Base-by-base conservation (phyloP, 2,113 vertebrate species). In the Dissostichus mawsoni region DNA sequence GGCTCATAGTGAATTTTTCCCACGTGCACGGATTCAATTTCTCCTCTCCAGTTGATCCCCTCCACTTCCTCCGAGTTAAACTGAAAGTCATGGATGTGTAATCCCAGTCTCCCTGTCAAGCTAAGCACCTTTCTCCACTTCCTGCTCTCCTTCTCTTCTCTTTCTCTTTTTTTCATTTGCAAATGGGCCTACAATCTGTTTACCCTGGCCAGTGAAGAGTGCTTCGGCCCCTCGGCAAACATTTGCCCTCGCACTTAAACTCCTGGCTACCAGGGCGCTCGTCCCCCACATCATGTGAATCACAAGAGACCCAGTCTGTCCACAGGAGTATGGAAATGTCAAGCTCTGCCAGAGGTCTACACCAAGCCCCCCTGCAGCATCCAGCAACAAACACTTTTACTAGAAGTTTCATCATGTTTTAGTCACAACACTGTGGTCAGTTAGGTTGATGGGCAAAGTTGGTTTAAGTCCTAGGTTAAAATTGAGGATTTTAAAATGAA, bases 181-280 rank as follows among this genome's bases (percentile, higher is more conserved):
- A 96, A 96, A 95, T 95, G 93, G 93, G 82, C 51, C 90, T 86
- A 89, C 93, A 93, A 95, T 95, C 83, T 95, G 95, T 96, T 95
- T 95, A 90, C 92, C 92, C 89, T 90, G 89, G 87, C 90, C 88
- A 87, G 83, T 79, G 88, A 93, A 89, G 90, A 92, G 94, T 90
- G 89, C 83, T 83, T 90, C 74, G 80, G 91, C 89, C 92, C 92
- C 91, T 95, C 83, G 0, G 89, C 93, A 94, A 95, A 96, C 94
- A 95, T 96, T 95, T 95, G 86, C 94, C 53, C 95, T 94, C 90
- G 67, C 93, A 91, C 93, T 94, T 91, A 88, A 89, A 91, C 86
- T 87, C 86, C 89, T 66, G 83, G 84, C 88, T 87, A 86, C 86
- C 75, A 66, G 83, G 76, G 51, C 44, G 77, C 89, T 89, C 65